Conservation (phyloP, 2,888 invertebrate genomes). For the Trimorus sp. region DNA sequence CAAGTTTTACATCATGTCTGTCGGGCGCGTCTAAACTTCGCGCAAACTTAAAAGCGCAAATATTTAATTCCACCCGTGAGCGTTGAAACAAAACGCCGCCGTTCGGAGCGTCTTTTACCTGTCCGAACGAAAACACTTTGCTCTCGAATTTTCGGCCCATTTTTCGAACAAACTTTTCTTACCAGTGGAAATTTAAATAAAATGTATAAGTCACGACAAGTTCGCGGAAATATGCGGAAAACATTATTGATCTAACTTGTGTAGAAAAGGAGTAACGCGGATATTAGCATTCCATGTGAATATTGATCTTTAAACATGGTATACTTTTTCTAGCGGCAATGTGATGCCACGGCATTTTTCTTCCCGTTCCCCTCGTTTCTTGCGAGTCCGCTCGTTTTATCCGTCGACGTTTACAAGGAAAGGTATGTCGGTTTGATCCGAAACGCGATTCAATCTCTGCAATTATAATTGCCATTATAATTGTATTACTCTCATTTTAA, state of each 20-base stretch:
- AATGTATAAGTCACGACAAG: not conserved
- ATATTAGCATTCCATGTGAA: conserved; percentile 50
- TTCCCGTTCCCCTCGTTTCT: too few species aligned
- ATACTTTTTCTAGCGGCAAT: conserved; percentile 36
- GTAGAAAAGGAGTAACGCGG: conserved; percentile 51
- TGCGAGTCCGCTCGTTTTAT: not conserved
- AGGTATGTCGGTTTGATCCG: not conserved
- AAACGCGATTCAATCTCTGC: conserved; percentile 2
- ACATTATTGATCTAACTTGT: conserved; percentile 43
- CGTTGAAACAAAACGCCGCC: too few species aligned
- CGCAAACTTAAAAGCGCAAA: not conserved
- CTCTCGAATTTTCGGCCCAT: too few species aligned
- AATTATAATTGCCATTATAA: conserved; percentile 21
- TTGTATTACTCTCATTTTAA: conserved; percentile 25
- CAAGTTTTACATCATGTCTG: not conserved
- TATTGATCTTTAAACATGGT: conserved; percentile 51
- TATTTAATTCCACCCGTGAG: not conserved
- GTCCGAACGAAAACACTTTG: too few species aligned
- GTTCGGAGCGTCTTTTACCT: too few species aligned
- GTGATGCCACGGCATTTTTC: conserved; percentile 24
- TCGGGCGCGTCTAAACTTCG: not conserved
- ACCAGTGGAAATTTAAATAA: too few species aligned
- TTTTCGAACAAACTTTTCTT: too few species aligned
- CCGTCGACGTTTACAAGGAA: conserved; percentile 4
- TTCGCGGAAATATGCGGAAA: conserved; percentile 24